Evolutionary conservation across 2,797 vertebrate genomes (phyloP).

Genomic region (Parotocinclus haroldoi): DNA sequence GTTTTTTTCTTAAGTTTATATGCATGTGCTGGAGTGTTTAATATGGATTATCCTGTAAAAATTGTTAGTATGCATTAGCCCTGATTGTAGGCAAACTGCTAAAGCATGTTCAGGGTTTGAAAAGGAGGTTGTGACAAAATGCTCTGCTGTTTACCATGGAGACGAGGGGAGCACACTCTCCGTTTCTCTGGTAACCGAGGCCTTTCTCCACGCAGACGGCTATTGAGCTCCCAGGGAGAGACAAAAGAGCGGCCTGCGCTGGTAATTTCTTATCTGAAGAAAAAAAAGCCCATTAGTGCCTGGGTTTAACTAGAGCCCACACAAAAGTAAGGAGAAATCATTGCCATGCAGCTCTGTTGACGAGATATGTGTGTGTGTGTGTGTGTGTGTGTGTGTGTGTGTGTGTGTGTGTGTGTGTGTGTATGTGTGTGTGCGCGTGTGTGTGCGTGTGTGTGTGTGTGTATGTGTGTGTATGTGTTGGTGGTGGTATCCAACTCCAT

Average conservation of each 20-base stretch:
- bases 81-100: conserved; percentile 88
- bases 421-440: conserved; percentile 5
- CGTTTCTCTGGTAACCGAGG: conserved; percentile 89
- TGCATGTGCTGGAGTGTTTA: conserved; percentile 20
- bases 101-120: conserved; percentile 82
- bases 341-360: conserved; percentile 55
- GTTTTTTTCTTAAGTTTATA: conserved; percentile 5
- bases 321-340: conserved; percentile 67
- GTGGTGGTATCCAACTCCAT: conserved; percentile 26
- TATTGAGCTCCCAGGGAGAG: conserved; percentile 83
- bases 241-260: conserved; percentile 81
- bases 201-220: conserved; percentile 84
- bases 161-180: conserved; percentile 82
- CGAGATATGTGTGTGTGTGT: conserved; percentile 43
- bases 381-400: conserved; percentile 25
- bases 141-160: conserved; percentile 91
- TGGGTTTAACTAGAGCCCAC: conserved; percentile 71
- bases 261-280: conserved; percentile 70
- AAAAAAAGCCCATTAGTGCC: conserved; percentile 68
- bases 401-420: conserved; percentile 2
- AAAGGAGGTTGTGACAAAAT: conserved; percentile 83
- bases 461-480: not conserved
- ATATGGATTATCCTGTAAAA: conserved; percentile 58
- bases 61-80: conserved; percentile 68
- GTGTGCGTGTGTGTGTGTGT: conserved; percentile 16